Percentiles rank a stretch among this genome's conserved stretches.
phyloP scores from a whole-genome alignment of 2,888 invertebrate species.

The Mythimna ferrago region DNA sequence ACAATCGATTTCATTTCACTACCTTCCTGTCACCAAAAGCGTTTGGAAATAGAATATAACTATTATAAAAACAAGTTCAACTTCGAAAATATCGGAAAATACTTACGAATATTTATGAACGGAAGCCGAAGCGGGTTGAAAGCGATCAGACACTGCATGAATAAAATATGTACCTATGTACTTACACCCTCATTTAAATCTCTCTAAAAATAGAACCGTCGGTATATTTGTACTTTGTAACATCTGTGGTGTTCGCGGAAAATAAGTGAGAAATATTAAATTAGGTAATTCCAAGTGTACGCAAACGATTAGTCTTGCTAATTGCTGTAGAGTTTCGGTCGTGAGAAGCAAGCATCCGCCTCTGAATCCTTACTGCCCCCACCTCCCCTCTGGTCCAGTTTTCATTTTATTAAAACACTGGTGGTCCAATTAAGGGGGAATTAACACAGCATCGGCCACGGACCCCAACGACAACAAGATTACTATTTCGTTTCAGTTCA shows the following conservation, averaged over 20 bases:
- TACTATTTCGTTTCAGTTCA: conserved; percentile 55
- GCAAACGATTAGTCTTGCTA: conserved; percentile 74
- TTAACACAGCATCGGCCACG: conserved; percentile 60
- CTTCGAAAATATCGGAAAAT: conserved; percentile 45
- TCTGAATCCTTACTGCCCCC: conserved; percentile 27
- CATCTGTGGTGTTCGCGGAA: conserved; percentile 18
- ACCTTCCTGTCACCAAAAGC: conserved; percentile 4
- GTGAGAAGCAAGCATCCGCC: conserved; percentile 64
- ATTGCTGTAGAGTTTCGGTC: conserved; percentile 71
- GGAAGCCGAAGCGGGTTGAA: conserved; percentile 26
- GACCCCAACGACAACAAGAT: conserved; percentile 54
- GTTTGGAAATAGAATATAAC: conserved; percentile 21
- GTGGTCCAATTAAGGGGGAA: conserved; percentile 61
- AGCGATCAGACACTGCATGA: conserved; percentile 51
- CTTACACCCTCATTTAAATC: conserved; percentile 7
- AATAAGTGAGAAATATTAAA: conserved; percentile 47
- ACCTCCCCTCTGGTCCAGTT: conserved; percentile 50
- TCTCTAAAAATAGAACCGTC: conserved; percentile 14
- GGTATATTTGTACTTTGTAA: conserved; percentile 22
- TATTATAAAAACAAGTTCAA: conserved; percentile 24
- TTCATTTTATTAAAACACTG: conserved; percentile 68
- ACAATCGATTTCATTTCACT: conserved; percentile 11
- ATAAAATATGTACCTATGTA: conserved; percentile 46
- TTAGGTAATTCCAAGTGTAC: conserved; percentile 24
- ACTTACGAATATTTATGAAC: conserved; percentile 35